phyloP scores from a whole-genome alignment of 2,113 vertebrate species.

The Psittacula cyanocephala region DNA sequence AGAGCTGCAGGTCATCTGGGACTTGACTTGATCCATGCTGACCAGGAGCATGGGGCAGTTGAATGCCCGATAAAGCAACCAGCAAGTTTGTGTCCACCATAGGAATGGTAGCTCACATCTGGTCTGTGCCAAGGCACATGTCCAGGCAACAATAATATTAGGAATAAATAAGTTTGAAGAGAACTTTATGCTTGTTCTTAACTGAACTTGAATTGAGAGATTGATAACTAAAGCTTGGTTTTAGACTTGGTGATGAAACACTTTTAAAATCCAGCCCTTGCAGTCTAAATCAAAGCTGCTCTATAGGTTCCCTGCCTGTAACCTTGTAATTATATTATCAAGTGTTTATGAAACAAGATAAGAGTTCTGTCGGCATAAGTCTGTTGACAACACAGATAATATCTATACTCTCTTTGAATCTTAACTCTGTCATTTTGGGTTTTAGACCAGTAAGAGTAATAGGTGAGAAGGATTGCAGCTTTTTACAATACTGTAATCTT shows the following conservation, averaged over 20 bases:
- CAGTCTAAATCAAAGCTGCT: not conserved
- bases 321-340: not conserved
- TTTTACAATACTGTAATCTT: not conserved
- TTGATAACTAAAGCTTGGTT: not conserved
- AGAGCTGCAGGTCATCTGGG: not conserved
- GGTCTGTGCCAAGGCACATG: not conserved
- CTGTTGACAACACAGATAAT: not conserved
- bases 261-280: not conserved
- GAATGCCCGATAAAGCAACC: rapidly evolving
- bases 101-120: not conserved
- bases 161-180: not conserved
- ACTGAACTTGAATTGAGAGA: not conserved
- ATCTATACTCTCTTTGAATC: not conserved
- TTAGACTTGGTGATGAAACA: not conserved
- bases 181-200: not conserved
- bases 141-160: not conserved
- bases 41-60: not conserved
- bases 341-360: not conserved
- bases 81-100: not conserved
- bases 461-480: not conserved
- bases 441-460: not conserved
- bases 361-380: not conserved
- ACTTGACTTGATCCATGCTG: not conserved
- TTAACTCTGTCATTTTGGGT: not conserved
- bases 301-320: rapidly evolving